Base-by-base conservation (phyloP, 2,113 vertebrate genomes). In the Accipiter virgatus region DNA sequence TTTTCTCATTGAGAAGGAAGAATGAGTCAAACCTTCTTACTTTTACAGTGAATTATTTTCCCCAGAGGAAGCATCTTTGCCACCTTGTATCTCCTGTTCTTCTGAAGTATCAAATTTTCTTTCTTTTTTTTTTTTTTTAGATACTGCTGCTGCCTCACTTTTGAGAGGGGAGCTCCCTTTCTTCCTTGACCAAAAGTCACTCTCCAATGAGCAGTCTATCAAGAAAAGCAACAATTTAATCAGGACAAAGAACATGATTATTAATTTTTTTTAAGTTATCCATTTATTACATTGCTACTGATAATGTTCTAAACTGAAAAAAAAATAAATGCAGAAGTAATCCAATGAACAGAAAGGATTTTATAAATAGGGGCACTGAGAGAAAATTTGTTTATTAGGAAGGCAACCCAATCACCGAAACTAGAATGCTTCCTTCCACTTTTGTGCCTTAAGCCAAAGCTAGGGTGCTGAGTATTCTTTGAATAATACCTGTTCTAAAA, bases 11-110 rank as follows among this genome's bases (percentile, higher is more conserved):
- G 14, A 62, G 34, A 48, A 72, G 45, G 53, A 61, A 81, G 9
- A 75, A 71, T 79, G 75, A 78, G 31, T 36, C 26, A 88, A 80
- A 61, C 68, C 38, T 85, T 97, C 98, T 98, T 97, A 99, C 98
- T 98, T 98, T 99, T 99, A 97, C 98, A 99, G 96, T 99, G 98
- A 18, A 99, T 81, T 94, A 99, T 99, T 97, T 99, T 99, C 29
- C 98, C 98, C 94, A 99, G 95, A 26, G 7, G 98, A 99, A 32
- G 97, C 96, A 89, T 99, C 99, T 97, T 99, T 99, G 53, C 98
- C 98, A 84, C 98, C 98, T 97, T 97, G 98, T 36, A 96, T 66
- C 15, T 98, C 97, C 48, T 91, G 81, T 29, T 93, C 94, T 86
- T 98, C 98, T 21, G 68, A 93, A 75, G 62, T 98, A 29, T 91